These are phyloP conservation scores for Hippolais icterina DNA, from an alignment of 2,113 vertebrate species.

Conservation along the genomic window DNA sequence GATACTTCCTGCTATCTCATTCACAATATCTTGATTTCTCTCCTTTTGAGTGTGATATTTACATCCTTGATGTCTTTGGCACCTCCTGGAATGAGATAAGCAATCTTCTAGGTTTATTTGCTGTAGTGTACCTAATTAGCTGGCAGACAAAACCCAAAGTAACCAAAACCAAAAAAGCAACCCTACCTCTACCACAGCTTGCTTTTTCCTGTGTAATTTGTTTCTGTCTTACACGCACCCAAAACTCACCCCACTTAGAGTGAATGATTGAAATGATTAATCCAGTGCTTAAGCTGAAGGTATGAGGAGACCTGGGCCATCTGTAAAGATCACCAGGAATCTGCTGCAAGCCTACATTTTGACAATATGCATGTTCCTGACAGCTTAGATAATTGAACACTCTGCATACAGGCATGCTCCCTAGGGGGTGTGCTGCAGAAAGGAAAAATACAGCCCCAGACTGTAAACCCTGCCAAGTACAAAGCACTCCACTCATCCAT, in stretches of 20 bases:
- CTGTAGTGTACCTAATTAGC: neutral
- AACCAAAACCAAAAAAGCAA: neutral
- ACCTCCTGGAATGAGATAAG: neutral
- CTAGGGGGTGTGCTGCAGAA: constrained; percentile 4
- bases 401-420: constrained; percentile 22
- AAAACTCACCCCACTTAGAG: neutral
- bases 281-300: neutral
- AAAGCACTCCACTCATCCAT: neutral
- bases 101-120: neutral
- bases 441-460: constrained; percentile 22
- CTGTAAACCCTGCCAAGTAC: constrained; percentile 7
- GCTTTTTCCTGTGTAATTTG: neutral
- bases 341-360: neutral
- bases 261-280: neutral
- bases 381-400: constrained; percentile 22
- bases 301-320: neutral
- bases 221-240: neutral
- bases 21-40: neutral
- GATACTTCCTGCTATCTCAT: neutral
- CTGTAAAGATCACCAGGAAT: constrained; percentile 1
- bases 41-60: neutral
- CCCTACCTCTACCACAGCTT: neutral
- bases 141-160: neutral
- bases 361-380: neutral
- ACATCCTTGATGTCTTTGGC: neutral